phyloP scores from a whole-genome alignment of 2,113 vertebrate species.

The Brachypteracias leptosomus region DNA sequence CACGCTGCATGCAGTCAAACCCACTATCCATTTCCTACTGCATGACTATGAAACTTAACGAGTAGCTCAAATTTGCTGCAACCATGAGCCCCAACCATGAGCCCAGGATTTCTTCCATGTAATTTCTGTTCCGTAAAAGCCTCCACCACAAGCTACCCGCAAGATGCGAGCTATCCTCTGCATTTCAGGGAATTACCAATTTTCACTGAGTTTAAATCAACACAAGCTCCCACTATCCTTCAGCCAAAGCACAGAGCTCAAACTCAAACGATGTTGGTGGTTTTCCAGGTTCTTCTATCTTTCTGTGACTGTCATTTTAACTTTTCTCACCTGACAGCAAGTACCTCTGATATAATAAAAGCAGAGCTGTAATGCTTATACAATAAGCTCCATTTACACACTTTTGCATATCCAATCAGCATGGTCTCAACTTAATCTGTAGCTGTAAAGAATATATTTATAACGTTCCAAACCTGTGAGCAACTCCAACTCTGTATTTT shows the following conservation, averaged over 20 bases:
- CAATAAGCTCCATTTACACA: not conserved
- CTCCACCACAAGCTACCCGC: not conserved
- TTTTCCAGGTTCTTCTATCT: not conserved
- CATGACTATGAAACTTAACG: not conserved
- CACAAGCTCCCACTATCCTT: not conserved
- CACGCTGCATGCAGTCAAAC: rapidly evolving
- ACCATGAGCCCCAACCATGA: not conserved
- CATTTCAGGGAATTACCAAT: not conserved
- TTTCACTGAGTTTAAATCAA: not conserved
- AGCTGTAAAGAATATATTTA: not conserved
- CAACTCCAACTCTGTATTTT: not conserved
- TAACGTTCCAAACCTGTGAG: not conserved
- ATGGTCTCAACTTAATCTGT: not conserved
- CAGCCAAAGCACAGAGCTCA: not conserved
- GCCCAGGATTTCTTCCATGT: not conserved
- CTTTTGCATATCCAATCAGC: not conserved
- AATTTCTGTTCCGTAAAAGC: not conserved
- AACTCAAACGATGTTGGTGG: rapidly evolving
- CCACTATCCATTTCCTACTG: not conserved
- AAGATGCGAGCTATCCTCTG: not conserved
- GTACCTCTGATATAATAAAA: not conserved
- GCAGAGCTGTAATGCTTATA: not conserved
- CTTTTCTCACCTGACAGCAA: not conserved
- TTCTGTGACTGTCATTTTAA: not conserved
- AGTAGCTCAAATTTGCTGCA: not conserved